Conservation (phyloP, 2,888 invertebrate species). For the Drosophila quinaria region DNA sequence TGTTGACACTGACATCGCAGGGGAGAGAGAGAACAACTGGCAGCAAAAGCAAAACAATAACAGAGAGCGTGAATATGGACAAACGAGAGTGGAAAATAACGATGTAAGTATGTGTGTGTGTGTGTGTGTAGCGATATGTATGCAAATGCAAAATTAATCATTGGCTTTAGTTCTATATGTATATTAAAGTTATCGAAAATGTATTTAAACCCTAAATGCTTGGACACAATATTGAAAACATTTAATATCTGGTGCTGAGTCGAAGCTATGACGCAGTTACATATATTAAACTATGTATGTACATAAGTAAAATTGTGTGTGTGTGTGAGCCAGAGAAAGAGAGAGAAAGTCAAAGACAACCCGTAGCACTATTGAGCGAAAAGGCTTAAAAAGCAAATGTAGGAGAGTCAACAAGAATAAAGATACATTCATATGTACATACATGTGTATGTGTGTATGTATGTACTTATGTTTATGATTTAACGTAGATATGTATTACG, state of each 20-base stretch:
- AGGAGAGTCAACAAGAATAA: constrained; percentile 43
- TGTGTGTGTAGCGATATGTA: constrained; percentile 6
- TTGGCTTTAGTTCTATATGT: background rate
- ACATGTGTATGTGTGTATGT: constrained; percentile 7
- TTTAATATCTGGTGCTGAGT: constrained; percentile 15
- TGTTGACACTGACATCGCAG: constrained; percentile 29
- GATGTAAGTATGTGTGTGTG: constrained; percentile 12
- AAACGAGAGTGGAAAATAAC: constrained; percentile 48
- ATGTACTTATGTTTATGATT: constrained; percentile 20
- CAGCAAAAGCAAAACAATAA: constrained; percentile 77
- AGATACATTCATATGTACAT: constrained; percentile 5
- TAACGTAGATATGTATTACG: constrained; percentile 45
- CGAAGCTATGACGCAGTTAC: constrained; percentile 53
- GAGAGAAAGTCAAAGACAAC: constrained; percentile 25
- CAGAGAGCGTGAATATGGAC: constrained; percentile 61
- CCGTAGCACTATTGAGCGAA: constrained; percentile 32
- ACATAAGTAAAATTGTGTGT: constrained; percentile 5
- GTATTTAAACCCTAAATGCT: no score
- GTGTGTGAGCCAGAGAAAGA: constrained; percentile 21
- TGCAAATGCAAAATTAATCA: constrained; percentile 19
- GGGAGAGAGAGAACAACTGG: constrained; percentile 39
- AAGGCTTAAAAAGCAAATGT: constrained; percentile 49
- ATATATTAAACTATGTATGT: constrained; percentile 15
- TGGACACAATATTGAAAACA: background rate
- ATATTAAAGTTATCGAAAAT: background rate